Conservation (phyloP, 2,113 vertebrate species). For the Petaurus breviceps region DNA sequence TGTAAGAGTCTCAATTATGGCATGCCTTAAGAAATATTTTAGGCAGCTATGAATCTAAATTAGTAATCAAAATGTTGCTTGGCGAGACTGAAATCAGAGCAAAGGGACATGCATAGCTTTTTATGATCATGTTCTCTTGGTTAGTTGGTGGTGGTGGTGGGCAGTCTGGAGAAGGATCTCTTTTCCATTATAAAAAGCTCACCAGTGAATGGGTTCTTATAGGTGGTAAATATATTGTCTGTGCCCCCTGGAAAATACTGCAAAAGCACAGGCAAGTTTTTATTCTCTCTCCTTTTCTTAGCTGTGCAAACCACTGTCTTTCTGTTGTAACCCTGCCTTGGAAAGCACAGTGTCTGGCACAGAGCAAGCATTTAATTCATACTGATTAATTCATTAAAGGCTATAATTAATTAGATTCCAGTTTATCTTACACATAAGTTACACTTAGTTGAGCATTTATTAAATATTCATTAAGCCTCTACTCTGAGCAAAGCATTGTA, state of each 20-base stretch:
- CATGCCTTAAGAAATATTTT: neutral
- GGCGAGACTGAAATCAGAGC: neutral
- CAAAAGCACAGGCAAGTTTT: neutral
- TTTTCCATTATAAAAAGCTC: neutral
- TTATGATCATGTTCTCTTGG: neutral
- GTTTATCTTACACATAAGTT: neutral
- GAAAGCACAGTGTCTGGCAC: neutral
- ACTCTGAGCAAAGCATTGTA: neutral
- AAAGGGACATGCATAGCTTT: neutral
- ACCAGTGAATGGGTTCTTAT: neutral
- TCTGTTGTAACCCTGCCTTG: neutral
- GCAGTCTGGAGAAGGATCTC: neutral
- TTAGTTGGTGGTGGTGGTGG: neutral
- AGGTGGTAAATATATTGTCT: neutral
- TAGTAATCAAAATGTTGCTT: neutral
- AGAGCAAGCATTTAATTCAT: neutral
- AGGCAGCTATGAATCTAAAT: neutral
- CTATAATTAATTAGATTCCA: neutral
- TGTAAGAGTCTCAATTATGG: neutral
- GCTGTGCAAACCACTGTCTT: neutral
- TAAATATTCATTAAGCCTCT: neutral
- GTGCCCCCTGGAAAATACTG: neutral
- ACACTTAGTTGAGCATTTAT: neutral
- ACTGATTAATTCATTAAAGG: neutral
- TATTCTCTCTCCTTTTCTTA: neutral